These are phyloP conservation scores for Polydrusus cervinus DNA, from an alignment of 2,888 invertebrate species.

Conservation along the genomic window DNA sequence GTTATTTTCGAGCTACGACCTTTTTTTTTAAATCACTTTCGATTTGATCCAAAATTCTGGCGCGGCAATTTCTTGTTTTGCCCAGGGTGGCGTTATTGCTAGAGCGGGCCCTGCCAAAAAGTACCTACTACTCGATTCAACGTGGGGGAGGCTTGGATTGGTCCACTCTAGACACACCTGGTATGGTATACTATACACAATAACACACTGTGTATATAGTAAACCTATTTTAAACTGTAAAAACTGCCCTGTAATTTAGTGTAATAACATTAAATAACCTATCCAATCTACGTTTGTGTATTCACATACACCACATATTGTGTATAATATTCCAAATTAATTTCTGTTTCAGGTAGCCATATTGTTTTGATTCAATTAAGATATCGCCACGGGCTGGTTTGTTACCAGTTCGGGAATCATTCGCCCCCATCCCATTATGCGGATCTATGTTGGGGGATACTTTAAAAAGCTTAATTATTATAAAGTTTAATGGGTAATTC, in stretches of 20 bases:
- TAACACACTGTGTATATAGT: too few species aligned
- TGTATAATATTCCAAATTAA: conserved; percentile 64
- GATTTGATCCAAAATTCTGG: too few species aligned
- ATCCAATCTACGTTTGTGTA: conserved; percentile 27
- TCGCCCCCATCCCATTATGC: conserved; percentile 6
- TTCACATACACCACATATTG: conserved; percentile 4
- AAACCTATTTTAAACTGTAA: too few species aligned
- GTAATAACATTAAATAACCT: conserved; percentile 17
- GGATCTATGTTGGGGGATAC: background rate
- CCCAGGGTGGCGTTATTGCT: too few species aligned
- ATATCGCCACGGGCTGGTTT: conserved; percentile 58
- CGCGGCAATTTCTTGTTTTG: too few species aligned
- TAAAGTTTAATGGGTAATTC: background rate
- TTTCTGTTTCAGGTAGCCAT: conserved; percentile 68
- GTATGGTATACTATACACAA: too few species aligned
- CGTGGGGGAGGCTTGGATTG: too few species aligned
- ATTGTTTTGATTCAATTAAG: conserved; percentile 71
- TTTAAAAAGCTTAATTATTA: background rate
- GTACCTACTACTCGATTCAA: too few species aligned
- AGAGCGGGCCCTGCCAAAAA: too few species aligned
- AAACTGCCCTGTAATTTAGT: background rate
- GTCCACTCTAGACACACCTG: too few species aligned
- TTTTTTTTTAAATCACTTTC: too few species aligned
- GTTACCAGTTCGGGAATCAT: conserved; percentile 25
- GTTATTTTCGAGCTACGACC: too few species aligned